These are phyloP conservation scores for Vandiemenella viatica DNA, from an alignment of 2,888 invertebrate species.

Conservation along the genomic window DNA sequence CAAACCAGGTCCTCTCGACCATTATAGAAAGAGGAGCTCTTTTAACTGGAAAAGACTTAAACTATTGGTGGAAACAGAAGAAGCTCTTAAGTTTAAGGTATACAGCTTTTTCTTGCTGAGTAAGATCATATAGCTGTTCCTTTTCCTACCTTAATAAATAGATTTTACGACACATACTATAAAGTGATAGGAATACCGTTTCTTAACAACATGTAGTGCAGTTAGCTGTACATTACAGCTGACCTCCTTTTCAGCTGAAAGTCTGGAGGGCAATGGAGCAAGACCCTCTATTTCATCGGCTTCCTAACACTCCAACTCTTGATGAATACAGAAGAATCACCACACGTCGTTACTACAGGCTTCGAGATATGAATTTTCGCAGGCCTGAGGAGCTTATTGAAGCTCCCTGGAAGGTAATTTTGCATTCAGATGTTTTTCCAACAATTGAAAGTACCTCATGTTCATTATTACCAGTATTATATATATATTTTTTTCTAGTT, in stretches of 20 bases:
- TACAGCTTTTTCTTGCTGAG: no score
- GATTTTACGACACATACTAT: not conserved
- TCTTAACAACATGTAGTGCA: no score
- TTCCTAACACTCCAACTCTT: conserved; percentile 22
- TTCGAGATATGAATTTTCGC: conserved; percentile 44
- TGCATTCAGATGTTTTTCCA: no score
- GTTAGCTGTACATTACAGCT: not conserved
- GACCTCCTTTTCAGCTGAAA: conserved; percentile 23
- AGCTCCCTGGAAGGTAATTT: conserved; percentile 20
- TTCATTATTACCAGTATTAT: no score
- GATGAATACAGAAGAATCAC: conserved; percentile 25
- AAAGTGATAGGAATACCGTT: no score
- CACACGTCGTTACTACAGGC: conserved; percentile 8
- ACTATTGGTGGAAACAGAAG: conserved; percentile 33
- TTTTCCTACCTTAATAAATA: not conserved
- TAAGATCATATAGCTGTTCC: conserved; percentile 35
- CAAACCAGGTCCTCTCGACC: conserved; percentile 32
- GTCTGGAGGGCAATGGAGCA: conserved; percentile 29
- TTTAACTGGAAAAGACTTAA: conserved; percentile 37
- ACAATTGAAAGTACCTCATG: not conserved
- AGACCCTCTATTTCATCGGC: conserved; percentile 30
- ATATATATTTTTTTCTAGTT: conserved; percentile 7
- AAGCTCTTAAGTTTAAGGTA: conserved; percentile 33
- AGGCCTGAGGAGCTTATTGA: conserved; percentile 34
- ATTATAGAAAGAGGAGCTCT: conserved; percentile 31